Evolutionary conservation across 2,888 invertebrate genomes (phyloP).

Genomic region (Leptarthrus brevirostris): DNA sequence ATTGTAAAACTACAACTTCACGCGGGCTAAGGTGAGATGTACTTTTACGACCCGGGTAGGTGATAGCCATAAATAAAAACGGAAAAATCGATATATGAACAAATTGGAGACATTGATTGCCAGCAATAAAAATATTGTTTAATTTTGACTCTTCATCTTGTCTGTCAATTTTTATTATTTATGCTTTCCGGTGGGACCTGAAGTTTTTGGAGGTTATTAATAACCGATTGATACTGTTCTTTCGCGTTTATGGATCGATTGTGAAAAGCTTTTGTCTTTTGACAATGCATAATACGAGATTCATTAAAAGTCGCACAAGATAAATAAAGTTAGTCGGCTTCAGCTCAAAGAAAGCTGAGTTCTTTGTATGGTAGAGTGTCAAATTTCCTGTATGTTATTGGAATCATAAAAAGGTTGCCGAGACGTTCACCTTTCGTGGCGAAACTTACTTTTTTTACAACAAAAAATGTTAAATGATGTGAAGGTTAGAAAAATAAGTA

Average conservation of each 20-base stretch:
- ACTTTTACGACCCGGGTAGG: slow-evolving; percentile 1
- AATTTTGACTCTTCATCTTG: neutral
- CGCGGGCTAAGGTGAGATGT: slow-evolving; percentile 7
- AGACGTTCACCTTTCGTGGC: no score
- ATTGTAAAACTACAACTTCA: neutral
- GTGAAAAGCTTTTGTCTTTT: neutral
- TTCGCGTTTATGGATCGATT: neutral
- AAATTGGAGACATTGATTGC: slow-evolving; percentile 51
- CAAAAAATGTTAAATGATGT: no score
- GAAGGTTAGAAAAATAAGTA: no score
- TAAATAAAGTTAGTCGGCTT: neutral
- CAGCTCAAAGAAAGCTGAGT: neutral
- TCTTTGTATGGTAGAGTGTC: neutral
- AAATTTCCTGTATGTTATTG: neutral
- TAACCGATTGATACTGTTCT: neutral
- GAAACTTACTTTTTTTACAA: no score
- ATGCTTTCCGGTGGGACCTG: neutral
- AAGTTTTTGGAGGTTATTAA: neutral
- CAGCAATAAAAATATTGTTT: slow-evolving; percentile 37
- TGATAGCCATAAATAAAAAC: slow-evolving; percentile 13
- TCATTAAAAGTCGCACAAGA: neutral
- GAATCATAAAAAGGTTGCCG: no score
- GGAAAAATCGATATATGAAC: slow-evolving; percentile 29
- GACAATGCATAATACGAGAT: neutral
- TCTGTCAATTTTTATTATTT: slow-evolving; percentile 14